Percentiles rank a stretch among this genome's conserved stretches.
Evolutionary conservation across 2,113 vertebrate genomes (phyloP).

Genomic region (Procavia capensis): DNA sequence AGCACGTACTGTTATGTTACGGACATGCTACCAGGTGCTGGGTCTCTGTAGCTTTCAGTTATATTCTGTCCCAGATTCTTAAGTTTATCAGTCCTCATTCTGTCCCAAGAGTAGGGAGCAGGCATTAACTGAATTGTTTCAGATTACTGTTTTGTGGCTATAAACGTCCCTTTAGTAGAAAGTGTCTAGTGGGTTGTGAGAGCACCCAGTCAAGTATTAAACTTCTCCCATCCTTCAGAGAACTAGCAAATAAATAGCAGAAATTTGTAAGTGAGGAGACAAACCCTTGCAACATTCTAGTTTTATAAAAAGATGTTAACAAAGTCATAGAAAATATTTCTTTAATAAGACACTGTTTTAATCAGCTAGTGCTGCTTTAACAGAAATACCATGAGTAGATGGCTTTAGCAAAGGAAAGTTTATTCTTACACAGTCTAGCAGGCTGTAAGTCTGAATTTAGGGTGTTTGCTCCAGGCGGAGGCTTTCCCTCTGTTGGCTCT

Average conservation of each 20-base stretch:
- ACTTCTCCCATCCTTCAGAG: constrained; percentile 25
- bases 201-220: constrained; percentile 40
- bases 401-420: too few species aligned
- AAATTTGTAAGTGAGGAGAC: constrained; percentile 17
- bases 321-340: neutral
- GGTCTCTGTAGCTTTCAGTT: neutral
- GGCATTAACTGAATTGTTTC: constrained; percentile 44
- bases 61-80: neutral
- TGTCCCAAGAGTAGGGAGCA: neutral
- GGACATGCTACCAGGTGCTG: constrained; percentile 26
- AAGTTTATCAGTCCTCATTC: neutral
- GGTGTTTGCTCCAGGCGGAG: too few species aligned
- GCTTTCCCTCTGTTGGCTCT: too few species aligned
- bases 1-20: neutral
- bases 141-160: constrained; percentile 35
- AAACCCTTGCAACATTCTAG: neutral
- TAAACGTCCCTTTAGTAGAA: neutral
- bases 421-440: too few species aligned
- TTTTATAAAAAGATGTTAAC: constrained; percentile 19
- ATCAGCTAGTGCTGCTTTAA: too few species aligned
- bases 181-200: neutral
- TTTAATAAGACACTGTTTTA: neutral
- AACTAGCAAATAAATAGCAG: neutral
- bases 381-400: too few species aligned
- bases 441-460: too few species aligned